Base-by-base conservation (phyloP, 2,113 vertebrate genomes). In the Petrocephalus microphthalmus region DNA sequence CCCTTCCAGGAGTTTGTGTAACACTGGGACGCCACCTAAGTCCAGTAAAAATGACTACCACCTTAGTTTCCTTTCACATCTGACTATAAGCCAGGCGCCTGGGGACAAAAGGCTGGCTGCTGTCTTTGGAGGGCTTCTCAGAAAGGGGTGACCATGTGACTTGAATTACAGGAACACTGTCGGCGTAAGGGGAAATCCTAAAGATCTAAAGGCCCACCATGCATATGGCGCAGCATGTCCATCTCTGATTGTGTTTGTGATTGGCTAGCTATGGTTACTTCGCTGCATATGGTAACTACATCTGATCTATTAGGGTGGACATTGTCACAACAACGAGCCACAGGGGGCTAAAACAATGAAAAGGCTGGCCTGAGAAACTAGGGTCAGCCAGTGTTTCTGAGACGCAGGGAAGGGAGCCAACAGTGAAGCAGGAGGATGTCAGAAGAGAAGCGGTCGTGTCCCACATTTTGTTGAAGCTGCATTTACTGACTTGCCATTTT, bases 211-310 rank as follows among this genome's bases (percentile, higher is more conserved):
- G 51, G 51, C 52, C 5, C n/a, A 17, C n/a, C n/a, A 6, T n/a
- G 22, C 49, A n/a, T 11, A 82, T 17, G n/a, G 82, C 10, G 1
- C 8, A 54, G 29, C 0, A 56, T 42, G 71, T 42, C 33, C 2
- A 42, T 78, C 33, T 33, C 84, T 19, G n/a, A 85, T 25, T 33
- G 51, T 19, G 22, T 29, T 52, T 17, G 7, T 29, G 25, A 51
- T 54, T 53, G 49, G 84, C 15, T 25, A 33, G 71, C 33, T 19
- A 19, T 42, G 29, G 71, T 49, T 49, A 83, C 42, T 19, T 83
- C 45, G n/a, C n/a, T 54, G 6, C 84, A 85, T 54, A 85, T 85
- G 84, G 84, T 85, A 85, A 85, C 52, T 54, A 37, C 51, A 85
- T 85, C 25, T 54, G 84, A 33, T 85, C 51, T 19, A 17, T 56